phyloP scores from a whole-genome alignment of 1,140 invertebrate species.

The Drosophila funebris region DNA sequence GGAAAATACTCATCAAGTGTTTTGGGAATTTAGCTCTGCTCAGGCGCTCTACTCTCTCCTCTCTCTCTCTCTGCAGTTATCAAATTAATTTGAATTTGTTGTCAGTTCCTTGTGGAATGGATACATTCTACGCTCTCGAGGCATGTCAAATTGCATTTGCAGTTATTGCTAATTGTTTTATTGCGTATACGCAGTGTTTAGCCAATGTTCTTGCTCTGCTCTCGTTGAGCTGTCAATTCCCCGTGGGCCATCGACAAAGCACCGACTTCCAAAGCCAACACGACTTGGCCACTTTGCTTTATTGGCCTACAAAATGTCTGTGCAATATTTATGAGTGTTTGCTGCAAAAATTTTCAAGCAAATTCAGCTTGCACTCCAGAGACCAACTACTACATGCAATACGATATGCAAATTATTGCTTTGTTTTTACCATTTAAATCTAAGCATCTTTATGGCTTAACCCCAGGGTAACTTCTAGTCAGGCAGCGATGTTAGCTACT shows the following conservation, averaged over 20 bases:
- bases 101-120: slow-evolving; percentile 61
- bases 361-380: slow-evolving; percentile 32
- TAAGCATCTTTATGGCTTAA: too few relatives aligned
- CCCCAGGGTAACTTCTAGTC: too few relatives aligned
- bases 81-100: slow-evolving; percentile 74
- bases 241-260: slow-evolving; percentile 29
- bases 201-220: slow-evolving; percentile 3
- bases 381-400: too few relatives aligned
- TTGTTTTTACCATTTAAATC: too few relatives aligned
- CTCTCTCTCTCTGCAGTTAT: slow-evolving; percentile 18
- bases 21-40: slow-evolving; percentile 21
- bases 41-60: not conserved
- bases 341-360: slow-evolving; percentile 61
- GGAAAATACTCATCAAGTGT: slow-evolving; percentile 20
- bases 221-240: slow-evolving; percentile 64
- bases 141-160: slow-evolving; percentile 47
- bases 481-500: too few relatives aligned
- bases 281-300: slow-evolving; percentile 58
- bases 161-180: slow-evolving; percentile 71
- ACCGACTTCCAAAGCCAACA: not conserved
- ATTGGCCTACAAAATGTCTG: slow-evolving; percentile 55
- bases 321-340: slow-evolving; percentile 44
- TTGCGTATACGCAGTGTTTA: slow-evolving; percentile 62
- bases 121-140: slow-evolving; percentile 1
- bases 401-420: too few relatives aligned